These are phyloP conservation scores for Aphidius gifuensis DNA, from an alignment of 1,140 invertebrate species.

Conservation along the genomic window DNA sequence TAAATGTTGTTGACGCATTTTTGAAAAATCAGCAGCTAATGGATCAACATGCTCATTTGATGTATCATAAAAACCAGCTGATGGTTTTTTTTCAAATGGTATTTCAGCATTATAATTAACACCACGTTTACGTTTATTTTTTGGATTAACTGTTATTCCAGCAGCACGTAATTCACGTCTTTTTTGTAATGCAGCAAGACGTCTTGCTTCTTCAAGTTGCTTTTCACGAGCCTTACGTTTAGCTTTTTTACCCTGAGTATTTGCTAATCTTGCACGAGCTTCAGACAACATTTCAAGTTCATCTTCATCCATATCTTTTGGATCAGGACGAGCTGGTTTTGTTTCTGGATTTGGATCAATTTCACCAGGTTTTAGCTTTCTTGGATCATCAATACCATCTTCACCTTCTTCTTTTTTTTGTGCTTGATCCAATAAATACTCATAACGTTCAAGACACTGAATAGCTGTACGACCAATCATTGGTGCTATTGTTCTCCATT, in stretches of 20 bases:
- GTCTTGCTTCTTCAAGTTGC: constrained; percentile 94
- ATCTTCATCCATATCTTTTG: constrained; percentile 99
- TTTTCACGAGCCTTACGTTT: constrained; percentile 98
- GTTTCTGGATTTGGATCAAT: constrained; percentile 99
- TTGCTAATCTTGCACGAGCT: constrained; percentile 94
- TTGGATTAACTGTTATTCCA: constrained; percentile 84
- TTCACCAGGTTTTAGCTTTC: constrained; percentile 96
- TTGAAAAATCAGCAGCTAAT: constrained; percentile 83
- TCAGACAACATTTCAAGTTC: constrained; percentile 99
- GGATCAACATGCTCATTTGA: constrained; percentile 85
- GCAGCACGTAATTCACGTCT: constrained; percentile 93
- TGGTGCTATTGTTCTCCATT: constrained; percentile 99
- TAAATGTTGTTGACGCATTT: constrained; percentile 86
- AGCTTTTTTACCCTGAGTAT: constrained; percentile 99
- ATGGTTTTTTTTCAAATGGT: constrained; percentile 93
- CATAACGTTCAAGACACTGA: constrained; percentile 97
- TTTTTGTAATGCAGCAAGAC: constrained; percentile 95
- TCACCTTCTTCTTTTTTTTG: constrained; percentile 97
- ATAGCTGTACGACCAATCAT: constrained; percentile 98
- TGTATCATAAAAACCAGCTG: constrained; percentile 91
- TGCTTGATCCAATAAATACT: constrained; percentile 95
- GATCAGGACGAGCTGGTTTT: constrained; percentile 97
- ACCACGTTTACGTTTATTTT: constrained; percentile 72
- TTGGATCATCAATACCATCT: constrained; percentile 87
- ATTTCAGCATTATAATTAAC: constrained; percentile 98